These are phyloP conservation scores for Pentalonia nigronervosa DNA, from an alignment of 1,140 invertebrate genomes.

Conservation along the genomic window DNA sequence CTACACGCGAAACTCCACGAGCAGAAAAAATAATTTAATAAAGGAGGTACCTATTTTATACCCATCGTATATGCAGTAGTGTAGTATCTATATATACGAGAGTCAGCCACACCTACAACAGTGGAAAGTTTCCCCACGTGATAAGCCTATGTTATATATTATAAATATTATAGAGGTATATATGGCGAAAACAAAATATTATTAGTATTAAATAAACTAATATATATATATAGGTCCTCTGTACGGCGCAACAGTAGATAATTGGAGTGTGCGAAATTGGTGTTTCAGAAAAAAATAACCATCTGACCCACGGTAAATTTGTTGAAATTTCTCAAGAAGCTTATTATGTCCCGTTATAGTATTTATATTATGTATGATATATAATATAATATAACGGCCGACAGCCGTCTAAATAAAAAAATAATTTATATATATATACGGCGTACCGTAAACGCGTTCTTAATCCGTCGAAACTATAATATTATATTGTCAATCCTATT, in stretches of 20 bases:
- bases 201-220: background rate
- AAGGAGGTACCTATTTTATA: background rate
- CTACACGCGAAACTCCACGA: background rate
- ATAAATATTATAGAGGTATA: background rate
- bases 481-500: background rate
- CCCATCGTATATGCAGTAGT: background rate
- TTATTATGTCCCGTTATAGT: constrained; percentile 31
- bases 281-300: background rate
- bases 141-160: background rate
- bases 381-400: background rate
- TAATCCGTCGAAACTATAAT: background rate
- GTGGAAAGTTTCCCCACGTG: background rate
- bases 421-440: background rate
- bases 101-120: background rate
- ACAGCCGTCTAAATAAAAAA: background rate
- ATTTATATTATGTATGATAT: background rate
- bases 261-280: background rate
- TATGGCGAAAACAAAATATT: background rate
- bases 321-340: background rate
- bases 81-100: no score
- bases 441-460: background rate
- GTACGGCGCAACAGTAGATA: background rate
- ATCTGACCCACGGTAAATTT: background rate
- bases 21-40: background rate
- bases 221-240: background rate